phyloP scores from a whole-genome alignment of 2,797 vertebrate genomes.

The Eleutherodactylus coqui region DNA sequence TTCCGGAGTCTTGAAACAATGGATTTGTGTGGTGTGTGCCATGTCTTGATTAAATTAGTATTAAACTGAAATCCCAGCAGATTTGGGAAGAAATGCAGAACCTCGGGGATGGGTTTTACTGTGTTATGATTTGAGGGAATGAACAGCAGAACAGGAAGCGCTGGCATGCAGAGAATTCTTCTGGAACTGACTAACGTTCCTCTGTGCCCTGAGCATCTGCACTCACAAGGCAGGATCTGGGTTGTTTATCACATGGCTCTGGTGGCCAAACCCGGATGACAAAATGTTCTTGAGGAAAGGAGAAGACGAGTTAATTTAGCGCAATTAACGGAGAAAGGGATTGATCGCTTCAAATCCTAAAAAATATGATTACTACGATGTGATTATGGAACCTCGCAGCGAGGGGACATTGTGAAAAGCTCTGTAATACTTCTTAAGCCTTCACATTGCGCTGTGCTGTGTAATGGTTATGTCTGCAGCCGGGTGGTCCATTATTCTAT shows the following conservation, averaged over 20 bases:
- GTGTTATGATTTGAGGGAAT: conserved; percentile 32
- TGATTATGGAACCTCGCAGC: background rate
- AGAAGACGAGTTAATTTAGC: background rate
- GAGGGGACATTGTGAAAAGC: background rate
- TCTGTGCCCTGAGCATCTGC: conserved; percentile 1
- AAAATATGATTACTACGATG: background rate
- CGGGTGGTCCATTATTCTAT: background rate
- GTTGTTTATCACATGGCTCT: background rate
- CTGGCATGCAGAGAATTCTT: conserved; percentile 47
- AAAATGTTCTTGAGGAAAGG: conserved; percentile 18
- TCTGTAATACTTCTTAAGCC: background rate
- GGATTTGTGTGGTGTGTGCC: background rate
- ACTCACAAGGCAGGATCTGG: background rate
- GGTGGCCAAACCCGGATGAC: conserved; percentile 22
- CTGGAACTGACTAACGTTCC: conserved; percentile 47
- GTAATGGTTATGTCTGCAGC: background rate
- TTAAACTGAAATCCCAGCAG: conserved; percentile 33
- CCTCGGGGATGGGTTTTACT: conserved; percentile 14
- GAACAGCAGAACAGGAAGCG: conserved; percentile 46
- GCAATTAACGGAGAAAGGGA: background rate
- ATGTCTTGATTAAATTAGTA: conserved; percentile 32
- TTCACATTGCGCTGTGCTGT: background rate
- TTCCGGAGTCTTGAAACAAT: conserved; percentile 25
- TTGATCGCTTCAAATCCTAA: background rate
- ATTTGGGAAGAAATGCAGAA: conserved; percentile 23